These are phyloP conservation scores for Amblyteles armatorius DNA, from an alignment of 2,888 invertebrate genomes.

Conservation along the genomic window DNA sequence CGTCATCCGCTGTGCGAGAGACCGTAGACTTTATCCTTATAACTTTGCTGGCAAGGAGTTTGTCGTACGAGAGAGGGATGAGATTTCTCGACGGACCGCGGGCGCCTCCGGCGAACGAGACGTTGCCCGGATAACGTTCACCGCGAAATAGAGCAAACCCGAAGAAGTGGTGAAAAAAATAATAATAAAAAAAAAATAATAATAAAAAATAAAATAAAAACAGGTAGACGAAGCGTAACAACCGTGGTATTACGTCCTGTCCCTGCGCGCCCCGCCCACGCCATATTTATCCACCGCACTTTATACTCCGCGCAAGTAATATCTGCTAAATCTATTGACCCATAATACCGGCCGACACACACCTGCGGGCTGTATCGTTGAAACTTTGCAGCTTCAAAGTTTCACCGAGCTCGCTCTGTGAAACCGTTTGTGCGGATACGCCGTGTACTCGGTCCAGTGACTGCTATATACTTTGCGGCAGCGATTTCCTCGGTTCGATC, in stretches of 20 bases:
- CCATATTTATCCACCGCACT: slow-evolving; percentile 22
- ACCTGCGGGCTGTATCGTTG: slow-evolving; percentile 38
- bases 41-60: slow-evolving; percentile 64
- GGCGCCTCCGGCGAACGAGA: slow-evolving; percentile 60
- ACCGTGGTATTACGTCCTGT: not conserved
- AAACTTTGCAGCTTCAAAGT: slow-evolving; percentile 50
- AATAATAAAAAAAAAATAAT: not conserved
- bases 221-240: slow-evolving; percentile 37
- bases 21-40: slow-evolving; percentile 65
- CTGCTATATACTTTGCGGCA: not conserved
- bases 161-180: slow-evolving; percentile 22
- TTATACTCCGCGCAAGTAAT: slow-evolving; percentile 28
- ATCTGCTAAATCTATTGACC: slow-evolving; percentile 56
- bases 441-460: slow-evolving; percentile 3
- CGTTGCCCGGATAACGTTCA: slow-evolving; percentile 46
- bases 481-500: slow-evolving; percentile 1
- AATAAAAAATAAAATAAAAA: slow-evolving; percentile 1
- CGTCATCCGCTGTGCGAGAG: slow-evolving; percentile 54
- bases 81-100: slow-evolving; percentile 63
- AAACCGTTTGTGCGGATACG: not conserved
- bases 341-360: slow-evolving; percentile 53
- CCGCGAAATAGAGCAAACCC: slow-evolving; percentile 53
- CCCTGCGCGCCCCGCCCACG: not conserved
- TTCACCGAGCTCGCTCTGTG: not conserved
- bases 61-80: slow-evolving; percentile 63